Evolutionary conservation across 2,888 invertebrate genomes (phyloP).

Genomic region (Amphipoea oculea): DNA sequence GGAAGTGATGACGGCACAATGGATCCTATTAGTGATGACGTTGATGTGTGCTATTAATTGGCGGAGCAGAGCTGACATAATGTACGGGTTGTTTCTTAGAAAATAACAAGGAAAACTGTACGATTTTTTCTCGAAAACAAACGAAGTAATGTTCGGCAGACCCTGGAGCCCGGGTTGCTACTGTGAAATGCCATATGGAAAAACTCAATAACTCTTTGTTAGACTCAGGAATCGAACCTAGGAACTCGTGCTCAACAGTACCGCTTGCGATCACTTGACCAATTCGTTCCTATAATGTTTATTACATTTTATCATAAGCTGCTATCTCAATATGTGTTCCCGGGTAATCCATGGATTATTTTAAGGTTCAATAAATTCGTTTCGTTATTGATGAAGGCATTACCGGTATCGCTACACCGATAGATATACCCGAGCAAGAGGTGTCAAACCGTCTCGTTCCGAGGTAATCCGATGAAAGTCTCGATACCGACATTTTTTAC

Average conservation of each 20-base stretch:
- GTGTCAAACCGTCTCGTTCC: conserved; percentile 21
- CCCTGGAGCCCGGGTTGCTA: neutral
- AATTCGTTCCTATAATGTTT: neutral
- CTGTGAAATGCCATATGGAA: neutral
- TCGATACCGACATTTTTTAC: conserved; percentile 49
- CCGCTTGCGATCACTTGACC: neutral
- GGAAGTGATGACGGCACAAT: conserved; percentile 61
- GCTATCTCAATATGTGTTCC: conserved; percentile 14
- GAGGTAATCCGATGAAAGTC: conserved; percentile 53
- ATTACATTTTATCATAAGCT: neutral
- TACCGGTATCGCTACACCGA: conserved; percentile 19
- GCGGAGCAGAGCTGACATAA: conserved; percentile 1
- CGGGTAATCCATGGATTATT: conserved; percentile 13
- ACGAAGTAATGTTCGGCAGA: neutral
- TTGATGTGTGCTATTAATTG: conserved; percentile 34
- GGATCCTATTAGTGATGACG: conserved; percentile 28
- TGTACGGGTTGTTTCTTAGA: conserved; percentile 14
- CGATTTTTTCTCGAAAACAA: neutral
- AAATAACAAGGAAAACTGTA: neutral
- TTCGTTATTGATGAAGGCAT: conserved; percentile 41
- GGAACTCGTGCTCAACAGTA: too few relatives aligned
- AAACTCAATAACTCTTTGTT: neutral
- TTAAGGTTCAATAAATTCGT: conserved; percentile 37
- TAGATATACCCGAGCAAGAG: conserved; percentile 30
- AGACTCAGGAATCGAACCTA: too few relatives aligned